Conservation (phyloP, 2,888 invertebrate genomes). For the Nemapogon koenigi region DNA sequence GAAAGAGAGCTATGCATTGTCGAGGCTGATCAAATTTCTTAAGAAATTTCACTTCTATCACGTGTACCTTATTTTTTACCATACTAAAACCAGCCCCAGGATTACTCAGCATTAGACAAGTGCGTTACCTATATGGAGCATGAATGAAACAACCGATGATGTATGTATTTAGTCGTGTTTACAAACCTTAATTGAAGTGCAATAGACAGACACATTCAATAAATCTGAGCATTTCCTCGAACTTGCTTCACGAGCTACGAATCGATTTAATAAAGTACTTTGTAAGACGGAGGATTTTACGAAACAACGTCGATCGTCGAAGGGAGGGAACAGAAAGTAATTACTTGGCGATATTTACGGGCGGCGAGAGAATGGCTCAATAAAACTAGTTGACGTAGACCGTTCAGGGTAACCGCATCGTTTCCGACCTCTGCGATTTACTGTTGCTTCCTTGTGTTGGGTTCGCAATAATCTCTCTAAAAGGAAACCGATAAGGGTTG, state of each 20-base stretch:
- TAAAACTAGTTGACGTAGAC: slow-evolving; percentile 35
- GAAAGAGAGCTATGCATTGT: too few species aligned
- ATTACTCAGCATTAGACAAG: too few species aligned
- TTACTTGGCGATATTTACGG: slow-evolving; percentile 55
- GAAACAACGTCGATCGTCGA: slow-evolving; percentile 12
- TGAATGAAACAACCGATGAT: too few species aligned
- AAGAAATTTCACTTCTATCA: too few species aligned
- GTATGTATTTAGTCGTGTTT: too few species aligned
- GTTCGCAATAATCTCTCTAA: too few species aligned
- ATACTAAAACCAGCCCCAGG: too few species aligned
- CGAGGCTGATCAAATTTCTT: too few species aligned
- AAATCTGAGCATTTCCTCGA: slow-evolving; percentile 6
- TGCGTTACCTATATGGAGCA: too few species aligned
- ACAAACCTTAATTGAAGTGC: slow-evolving; percentile 9
- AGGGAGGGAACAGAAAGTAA: slow-evolving; percentile 50
- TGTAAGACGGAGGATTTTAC: slow-evolving; percentile 7
- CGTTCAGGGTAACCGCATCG: slow-evolving; percentile 39
- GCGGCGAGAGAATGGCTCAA: slow-evolving; percentile 50
- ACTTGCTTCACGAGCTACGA: slow-evolving; percentile 8
- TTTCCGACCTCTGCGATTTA: slow-evolving; percentile 27
- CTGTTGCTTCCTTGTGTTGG: slow-evolving; percentile 3
- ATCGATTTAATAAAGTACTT: slow-evolving; percentile 10
- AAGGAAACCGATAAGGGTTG: too few species aligned
- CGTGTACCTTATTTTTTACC: too few species aligned
- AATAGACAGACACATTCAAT: slow-evolving; percentile 7